A percentile compares a stretch with the other conserved stretches of the same genome.
These are phyloP conservation scores for Propithecus deckenii DNA, from an alignment of 2,797 vertebrate genomes.

Conservation along the genomic window DNA sequence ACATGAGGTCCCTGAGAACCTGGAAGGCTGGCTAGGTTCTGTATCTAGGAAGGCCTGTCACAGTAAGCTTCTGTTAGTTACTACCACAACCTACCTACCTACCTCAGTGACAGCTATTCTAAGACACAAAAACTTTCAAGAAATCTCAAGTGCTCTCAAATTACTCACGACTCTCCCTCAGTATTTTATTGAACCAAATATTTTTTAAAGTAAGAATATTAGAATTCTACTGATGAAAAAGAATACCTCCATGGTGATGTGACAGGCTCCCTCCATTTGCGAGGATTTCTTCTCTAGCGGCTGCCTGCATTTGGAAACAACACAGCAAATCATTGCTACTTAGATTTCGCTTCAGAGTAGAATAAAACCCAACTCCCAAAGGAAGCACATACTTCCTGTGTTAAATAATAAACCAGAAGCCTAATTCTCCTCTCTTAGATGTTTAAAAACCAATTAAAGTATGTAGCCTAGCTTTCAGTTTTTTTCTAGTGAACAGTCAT, in stretches of 20 bases:
- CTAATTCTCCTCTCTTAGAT: conserved; percentile 13
- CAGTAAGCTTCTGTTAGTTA: neutral
- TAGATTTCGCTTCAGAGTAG: conserved; percentile 39
- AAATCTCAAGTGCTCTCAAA: conserved; percentile 27
- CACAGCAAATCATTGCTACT: conserved; percentile 45
- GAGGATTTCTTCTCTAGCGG: conserved; percentile 98
- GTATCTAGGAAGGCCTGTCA: neutral
- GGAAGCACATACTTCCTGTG: neutral
- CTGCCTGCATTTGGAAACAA: conserved; percentile 87
- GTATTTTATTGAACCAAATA: conserved; percentile 42
- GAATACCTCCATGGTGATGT: conserved; percentile 98
- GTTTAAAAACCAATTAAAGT: conserved; percentile 36
- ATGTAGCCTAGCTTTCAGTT: neutral
- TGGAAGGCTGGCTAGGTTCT: neutral
- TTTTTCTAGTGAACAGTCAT: neutral
- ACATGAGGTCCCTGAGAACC: neutral
- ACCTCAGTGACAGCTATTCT: neutral
- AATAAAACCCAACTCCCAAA: conserved; percentile 38
- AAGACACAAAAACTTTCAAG: neutral
- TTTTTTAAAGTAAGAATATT: conserved; percentile 20
- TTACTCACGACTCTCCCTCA: neutral
- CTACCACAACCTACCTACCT: neutral
- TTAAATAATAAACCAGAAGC: conserved; percentile 7
- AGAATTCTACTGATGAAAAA: conserved; percentile 53
- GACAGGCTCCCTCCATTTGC: conserved; percentile 98